phyloP scores from a whole-genome alignment of 1,140 invertebrate species.

The Bombus terrestris region DNA sequence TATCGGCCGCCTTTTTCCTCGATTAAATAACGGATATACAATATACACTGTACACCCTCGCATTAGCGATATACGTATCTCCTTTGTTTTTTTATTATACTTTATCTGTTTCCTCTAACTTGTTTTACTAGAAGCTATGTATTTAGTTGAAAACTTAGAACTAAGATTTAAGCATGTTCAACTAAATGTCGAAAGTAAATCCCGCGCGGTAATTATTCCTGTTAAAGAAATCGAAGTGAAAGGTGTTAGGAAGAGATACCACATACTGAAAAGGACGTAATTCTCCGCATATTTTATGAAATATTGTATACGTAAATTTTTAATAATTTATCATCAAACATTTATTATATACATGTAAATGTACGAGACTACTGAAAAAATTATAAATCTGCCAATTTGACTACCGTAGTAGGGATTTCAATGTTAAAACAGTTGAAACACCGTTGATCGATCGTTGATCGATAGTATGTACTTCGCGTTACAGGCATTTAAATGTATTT shows the following conservation, averaged over 20 bases:
- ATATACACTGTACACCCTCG: constrained; percentile 28
- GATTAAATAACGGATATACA: constrained; percentile 33
- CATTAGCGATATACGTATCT: constrained; percentile 18
- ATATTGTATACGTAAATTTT: no score
- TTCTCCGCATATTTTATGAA: no score
- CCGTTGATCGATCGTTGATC: constrained; percentile 5
- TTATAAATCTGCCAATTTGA: neutral
- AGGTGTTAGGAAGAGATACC: neutral
- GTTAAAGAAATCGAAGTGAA: neutral
- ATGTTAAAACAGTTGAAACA: neutral
- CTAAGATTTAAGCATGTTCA: no score
- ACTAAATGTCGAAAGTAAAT: neutral
- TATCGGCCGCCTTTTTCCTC: neutral
- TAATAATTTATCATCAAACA: neutral
- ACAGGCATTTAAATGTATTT: neutral
- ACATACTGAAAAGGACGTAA: no score
- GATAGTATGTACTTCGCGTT: neutral
- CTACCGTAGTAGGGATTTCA: neutral
- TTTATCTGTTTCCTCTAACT: neutral
- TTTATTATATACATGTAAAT: neutral
- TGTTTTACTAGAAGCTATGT: neutral
- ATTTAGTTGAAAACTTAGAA: no score
- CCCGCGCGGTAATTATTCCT: neutral
- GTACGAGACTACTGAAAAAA: neutral
- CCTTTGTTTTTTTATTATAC: neutral